phyloP scores from a whole-genome alignment of 2,797 vertebrate species.

The Acridotheres tristis region DNA sequence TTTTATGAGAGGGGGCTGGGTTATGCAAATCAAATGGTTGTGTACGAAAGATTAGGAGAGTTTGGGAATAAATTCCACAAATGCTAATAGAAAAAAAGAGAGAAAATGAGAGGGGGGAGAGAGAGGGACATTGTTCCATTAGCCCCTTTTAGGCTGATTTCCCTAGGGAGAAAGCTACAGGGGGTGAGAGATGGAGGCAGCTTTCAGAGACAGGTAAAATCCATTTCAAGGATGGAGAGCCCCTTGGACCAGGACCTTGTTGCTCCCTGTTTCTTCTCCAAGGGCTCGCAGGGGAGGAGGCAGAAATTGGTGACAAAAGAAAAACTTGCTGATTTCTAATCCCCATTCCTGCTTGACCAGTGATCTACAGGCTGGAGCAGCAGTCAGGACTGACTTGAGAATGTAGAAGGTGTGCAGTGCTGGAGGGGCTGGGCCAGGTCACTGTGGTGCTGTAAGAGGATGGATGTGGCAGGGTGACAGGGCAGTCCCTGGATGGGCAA shows the following conservation, averaged over 20 bases:
- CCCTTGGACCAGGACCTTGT: constrained; percentile 50
- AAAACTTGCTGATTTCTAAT: constrained; percentile 29
- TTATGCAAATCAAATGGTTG: constrained; percentile 99
- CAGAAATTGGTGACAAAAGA: neutral
- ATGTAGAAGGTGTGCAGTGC: fast-evolving
- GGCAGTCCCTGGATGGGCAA: neutral
- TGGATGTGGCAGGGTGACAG: neutral
- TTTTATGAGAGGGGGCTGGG: constrained; percentile 99
- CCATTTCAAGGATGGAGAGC: constrained; percentile 68
- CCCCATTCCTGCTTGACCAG: neutral
- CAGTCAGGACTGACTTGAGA: neutral
- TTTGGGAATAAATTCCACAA: constrained; percentile 99
- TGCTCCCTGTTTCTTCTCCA: constrained; percentile 15
- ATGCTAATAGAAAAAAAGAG: constrained; percentile 87
- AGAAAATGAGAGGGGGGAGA: constrained; percentile 70
- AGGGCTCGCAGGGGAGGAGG: neutral
- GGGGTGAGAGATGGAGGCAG: constrained; percentile 52
- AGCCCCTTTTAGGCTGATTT: constrained; percentile 94
- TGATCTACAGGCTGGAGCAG: neutral
- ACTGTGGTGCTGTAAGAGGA: fast-evolving
- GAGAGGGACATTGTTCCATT: constrained; percentile 88
- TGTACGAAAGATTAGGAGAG: constrained; percentile 99
- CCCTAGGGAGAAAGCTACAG: constrained; percentile 76
- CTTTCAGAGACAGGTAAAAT: constrained; percentile 76
- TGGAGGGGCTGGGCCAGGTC: neutral